phyloP scores from a whole-genome alignment of 2,888 invertebrate genomes.

The Polymixis flavicincta region DNA sequence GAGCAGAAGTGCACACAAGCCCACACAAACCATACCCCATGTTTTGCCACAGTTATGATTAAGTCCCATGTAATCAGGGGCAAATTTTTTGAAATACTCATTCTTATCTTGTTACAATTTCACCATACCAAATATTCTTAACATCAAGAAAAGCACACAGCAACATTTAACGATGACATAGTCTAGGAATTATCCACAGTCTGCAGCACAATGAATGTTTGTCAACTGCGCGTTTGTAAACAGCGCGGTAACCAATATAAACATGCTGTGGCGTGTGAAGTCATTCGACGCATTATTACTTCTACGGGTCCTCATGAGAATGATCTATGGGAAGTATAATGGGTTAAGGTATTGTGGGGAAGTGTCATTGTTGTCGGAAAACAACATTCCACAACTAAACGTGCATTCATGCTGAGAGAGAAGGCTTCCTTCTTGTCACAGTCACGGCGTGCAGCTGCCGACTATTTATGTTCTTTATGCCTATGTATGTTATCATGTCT shows the following conservation, averaged over 20 bases:
- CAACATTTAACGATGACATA: slow-evolving; percentile 38
- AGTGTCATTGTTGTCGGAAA: slow-evolving; percentile 32
- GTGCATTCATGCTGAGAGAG: no score
- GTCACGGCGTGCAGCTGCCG: no score
- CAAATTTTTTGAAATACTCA: neutral
- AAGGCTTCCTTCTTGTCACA: no score
- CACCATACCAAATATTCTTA: neutral
- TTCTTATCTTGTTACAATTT: neutral
- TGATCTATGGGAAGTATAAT: neutral
- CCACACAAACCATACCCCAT: neutral
- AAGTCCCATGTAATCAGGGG: neutral
- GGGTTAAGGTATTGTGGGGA: slow-evolving; percentile 15
- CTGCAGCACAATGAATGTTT: slow-evolving; percentile 52
- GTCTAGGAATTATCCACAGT: slow-evolving; percentile 31
- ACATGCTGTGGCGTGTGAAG: slow-evolving; percentile 37
- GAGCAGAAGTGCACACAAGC: no score
- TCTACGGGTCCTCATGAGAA: slow-evolving; percentile 3
- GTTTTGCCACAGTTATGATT: neutral
- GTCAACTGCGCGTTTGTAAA: slow-evolving; percentile 36
- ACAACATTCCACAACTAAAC: neutral
- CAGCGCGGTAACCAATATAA: slow-evolving; percentile 29
- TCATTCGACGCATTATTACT: slow-evolving; percentile 35
- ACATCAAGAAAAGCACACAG: slow-evolving; percentile 5
- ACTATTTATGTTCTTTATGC: no score
- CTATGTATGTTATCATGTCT: no score